Evolutionary conservation across 2,797 vertebrate species (phyloP).

Genomic region (Steatocranus sp.): DNA sequence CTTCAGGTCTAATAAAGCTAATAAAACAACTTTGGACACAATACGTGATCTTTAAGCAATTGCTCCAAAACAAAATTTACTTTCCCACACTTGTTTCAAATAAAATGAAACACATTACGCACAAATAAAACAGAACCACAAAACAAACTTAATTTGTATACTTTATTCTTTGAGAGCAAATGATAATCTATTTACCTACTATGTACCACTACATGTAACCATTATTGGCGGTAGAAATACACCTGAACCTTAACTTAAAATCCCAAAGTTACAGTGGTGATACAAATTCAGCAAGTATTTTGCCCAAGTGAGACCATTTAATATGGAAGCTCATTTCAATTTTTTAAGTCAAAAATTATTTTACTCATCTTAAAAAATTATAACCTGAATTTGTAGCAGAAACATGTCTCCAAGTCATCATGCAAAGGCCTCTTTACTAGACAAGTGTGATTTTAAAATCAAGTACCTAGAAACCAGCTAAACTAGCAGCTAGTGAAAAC

Average conservation of each 20-base stretch:
- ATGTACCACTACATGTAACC: not conserved
- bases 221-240: not conserved
- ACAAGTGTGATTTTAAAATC: not conserved
- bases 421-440: not conserved
- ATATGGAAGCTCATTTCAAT: not conserved
- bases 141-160: not conserved
- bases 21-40: not conserved
- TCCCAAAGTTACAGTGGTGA: not conserved
- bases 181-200: not conserved
- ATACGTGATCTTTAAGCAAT: not conserved
- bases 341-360: not conserved
- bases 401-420: not conserved
- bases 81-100: not conserved
- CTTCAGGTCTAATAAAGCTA: not conserved
- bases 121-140: not conserved
- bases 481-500: not conserved
- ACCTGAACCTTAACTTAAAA: not conserved
- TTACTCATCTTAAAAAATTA: not conserved
- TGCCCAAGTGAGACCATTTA: not conserved
- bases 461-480: too few relatives aligned
- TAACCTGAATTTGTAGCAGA: not conserved
- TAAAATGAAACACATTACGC: not conserved
- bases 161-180: conserved; percentile 16
- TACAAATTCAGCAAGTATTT: not conserved
- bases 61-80: not conserved